A percentile compares a stretch with the other conserved stretches of the same genome.
phyloP scores from a whole-genome alignment of 2,113 vertebrate genomes.

The Cebidichthys violaceus region DNA sequence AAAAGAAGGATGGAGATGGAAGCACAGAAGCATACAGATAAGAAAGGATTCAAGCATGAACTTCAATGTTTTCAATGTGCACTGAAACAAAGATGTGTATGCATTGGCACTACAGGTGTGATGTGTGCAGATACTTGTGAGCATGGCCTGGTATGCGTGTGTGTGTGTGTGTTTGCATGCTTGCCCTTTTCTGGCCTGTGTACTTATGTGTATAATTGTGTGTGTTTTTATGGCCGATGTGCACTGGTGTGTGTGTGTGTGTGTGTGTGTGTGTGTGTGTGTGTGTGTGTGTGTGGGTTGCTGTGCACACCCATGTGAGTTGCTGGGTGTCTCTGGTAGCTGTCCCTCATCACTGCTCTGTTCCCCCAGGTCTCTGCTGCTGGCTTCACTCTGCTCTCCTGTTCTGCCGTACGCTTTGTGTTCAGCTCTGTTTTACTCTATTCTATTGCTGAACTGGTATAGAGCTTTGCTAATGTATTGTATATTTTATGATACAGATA shows the following conservation, averaged over 20 bases:
- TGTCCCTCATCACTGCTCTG: conserved; percentile 75
- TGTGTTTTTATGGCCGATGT: conserved; percentile 41
- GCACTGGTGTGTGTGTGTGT: conserved; percentile 46
- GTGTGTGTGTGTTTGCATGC: neutral
- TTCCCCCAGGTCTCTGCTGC: conserved; percentile 66
- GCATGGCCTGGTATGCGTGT: conserved; percentile 2
- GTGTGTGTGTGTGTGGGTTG: conserved; percentile 53
- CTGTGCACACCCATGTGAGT: conserved; percentile 59
- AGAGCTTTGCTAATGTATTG: neutral
- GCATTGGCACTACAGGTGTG: conserved; percentile 39
- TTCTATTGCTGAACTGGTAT: conserved; percentile 18
- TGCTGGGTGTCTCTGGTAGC: conserved; percentile 76
- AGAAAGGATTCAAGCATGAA: conserved; percentile 53
- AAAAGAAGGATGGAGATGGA: conserved; percentile 43
- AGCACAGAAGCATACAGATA: conserved; percentile 51
- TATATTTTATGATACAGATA: conserved; percentile 31
- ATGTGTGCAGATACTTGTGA: conserved; percentile 31
- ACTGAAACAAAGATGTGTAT: conserved; percentile 20
- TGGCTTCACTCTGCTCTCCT: conserved; percentile 57
- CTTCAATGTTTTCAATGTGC: conserved; percentile 34
- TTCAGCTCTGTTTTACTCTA: conserved; percentile 13
- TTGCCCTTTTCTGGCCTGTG: conserved; percentile 1
- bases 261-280: conserved; percentile 49
- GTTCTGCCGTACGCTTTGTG: conserved; percentile 31
- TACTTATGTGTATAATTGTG: conserved; percentile 40